A percentile compares a stretch with the other conserved stretches of the same genome.
Evolutionary conservation across 2,113 vertebrate species (phyloP).

Genomic region (Hippopotamus amphibius): DNA sequence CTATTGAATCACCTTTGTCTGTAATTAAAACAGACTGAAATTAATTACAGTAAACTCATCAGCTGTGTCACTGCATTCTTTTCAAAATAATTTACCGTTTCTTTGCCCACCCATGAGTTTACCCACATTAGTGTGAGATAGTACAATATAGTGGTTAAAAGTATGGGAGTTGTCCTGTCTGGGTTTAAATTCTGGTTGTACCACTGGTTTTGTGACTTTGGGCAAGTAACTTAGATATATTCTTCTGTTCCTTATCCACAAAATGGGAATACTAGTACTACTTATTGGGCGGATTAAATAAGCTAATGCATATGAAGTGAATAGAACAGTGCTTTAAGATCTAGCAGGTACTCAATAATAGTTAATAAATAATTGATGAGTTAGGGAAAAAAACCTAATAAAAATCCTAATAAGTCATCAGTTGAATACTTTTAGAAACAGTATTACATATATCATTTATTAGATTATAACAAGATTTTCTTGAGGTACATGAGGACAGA

Average conservation of each 20-base stretch:
- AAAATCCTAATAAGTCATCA: neutral
- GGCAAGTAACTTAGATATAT: neutral
- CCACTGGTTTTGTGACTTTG: neutral
- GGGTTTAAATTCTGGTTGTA: neutral
- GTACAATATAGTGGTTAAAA: neutral
- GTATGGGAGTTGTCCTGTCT: neutral
- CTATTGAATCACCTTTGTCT: neutral
- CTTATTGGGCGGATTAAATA: constrained; percentile 8
- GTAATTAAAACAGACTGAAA: neutral
- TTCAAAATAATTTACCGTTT: neutral
- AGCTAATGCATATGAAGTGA: neutral
- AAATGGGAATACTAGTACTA: neutral
- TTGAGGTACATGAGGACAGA: neutral
- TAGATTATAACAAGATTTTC: constrained; percentile 49
- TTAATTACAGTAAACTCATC: neutral
- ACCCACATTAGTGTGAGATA: neutral
- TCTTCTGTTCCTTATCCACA: neutral
- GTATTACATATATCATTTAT: neutral
- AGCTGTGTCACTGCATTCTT: neutral
- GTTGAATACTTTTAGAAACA: neutral
- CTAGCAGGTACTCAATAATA: neutral
- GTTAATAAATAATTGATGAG: neutral
- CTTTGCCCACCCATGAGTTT: neutral
- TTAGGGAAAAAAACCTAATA: neutral
- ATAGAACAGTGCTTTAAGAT: constrained; percentile 11